These are phyloP conservation scores for Sminthopsis crassicaudata DNA, from an alignment of 2,113 vertebrate species.

Conservation along the genomic window DNA sequence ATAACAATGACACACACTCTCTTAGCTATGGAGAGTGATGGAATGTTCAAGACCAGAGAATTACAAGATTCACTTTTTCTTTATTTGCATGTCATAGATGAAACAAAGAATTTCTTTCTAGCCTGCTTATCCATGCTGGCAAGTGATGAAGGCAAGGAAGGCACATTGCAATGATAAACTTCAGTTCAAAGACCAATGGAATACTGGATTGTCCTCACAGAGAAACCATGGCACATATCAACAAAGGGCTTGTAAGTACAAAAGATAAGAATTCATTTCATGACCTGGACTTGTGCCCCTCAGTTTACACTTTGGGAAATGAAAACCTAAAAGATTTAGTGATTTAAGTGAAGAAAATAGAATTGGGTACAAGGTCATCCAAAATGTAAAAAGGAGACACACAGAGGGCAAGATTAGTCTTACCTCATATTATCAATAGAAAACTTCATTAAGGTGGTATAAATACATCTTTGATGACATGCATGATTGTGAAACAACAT, in stretches of 20 bases:
- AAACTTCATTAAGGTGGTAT: not conserved
- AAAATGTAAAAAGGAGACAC: not conserved
- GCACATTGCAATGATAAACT: not conserved
- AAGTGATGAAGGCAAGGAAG: not conserved
- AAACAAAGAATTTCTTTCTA: not conserved
- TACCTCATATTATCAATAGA: not conserved
- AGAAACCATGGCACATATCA: not conserved
- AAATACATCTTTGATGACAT: not conserved
- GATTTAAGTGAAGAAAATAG: not conserved
- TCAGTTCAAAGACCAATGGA: not conserved
- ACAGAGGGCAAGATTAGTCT: not conserved
- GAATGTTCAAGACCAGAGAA: not conserved
- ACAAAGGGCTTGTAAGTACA: not conserved
- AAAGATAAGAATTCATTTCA: not conserved
- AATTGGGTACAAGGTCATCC: not conserved
- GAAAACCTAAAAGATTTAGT: not conserved
- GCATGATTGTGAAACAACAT: not conserved
- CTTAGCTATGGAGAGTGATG: not conserved
- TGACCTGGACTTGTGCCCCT: not conserved
- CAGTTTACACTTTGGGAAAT: not conserved
- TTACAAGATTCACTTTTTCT: not conserved
- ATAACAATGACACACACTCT: not conserved
- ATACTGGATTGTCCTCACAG: not conserved
- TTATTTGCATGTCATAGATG: not conserved
- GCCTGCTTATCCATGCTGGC: not conserved